phyloP scores from a whole-genome alignment of 1,140 invertebrate genomes.

The Papilio dardanus region DNA sequence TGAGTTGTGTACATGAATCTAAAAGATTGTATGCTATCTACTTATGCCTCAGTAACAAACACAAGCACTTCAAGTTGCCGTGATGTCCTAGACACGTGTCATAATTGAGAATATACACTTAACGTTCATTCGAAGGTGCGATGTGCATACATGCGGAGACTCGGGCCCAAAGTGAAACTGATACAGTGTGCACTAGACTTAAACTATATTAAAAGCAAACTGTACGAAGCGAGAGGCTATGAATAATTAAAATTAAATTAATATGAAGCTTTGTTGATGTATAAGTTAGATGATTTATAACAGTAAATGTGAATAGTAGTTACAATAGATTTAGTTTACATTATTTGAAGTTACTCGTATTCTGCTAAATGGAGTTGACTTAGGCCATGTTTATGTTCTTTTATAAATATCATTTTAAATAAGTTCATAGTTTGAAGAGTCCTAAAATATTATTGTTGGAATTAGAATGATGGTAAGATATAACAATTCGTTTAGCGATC shows the following conservation, averaged over 20 bases:
- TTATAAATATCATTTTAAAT: no score
- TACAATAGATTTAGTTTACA: no score
- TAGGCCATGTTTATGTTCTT: no score
- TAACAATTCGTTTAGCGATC: no score
- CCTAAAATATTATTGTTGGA: no score
- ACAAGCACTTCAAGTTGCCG: not conserved
- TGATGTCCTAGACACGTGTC: slow-evolving; percentile 16
- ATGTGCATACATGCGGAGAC: not conserved
- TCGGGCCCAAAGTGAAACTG: not conserved
- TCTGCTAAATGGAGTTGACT: no score
- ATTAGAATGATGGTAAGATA: no score
- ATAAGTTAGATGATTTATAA: not conserved
- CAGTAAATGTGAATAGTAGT: not conserved
- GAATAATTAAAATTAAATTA: slow-evolving; percentile 7
- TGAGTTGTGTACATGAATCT: slow-evolving; percentile 7
- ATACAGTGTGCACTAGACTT: not conserved
- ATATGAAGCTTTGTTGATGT: not conserved
- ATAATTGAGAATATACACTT: slow-evolving; percentile 13
- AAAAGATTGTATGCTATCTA: not conserved
- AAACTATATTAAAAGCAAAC: slow-evolving; percentile 11
- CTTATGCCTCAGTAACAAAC: not conserved
- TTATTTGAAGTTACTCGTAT: no score
- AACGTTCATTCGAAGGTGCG: not conserved
- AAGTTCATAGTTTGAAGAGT: no score
- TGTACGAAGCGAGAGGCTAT: not conserved